Percentiles rank a stretch among this genome's conserved stretches.
Evolutionary conservation across 2,888 invertebrate genomes (phyloP).

Genomic region (Kuschelorhynchus macadamiae): DNA sequence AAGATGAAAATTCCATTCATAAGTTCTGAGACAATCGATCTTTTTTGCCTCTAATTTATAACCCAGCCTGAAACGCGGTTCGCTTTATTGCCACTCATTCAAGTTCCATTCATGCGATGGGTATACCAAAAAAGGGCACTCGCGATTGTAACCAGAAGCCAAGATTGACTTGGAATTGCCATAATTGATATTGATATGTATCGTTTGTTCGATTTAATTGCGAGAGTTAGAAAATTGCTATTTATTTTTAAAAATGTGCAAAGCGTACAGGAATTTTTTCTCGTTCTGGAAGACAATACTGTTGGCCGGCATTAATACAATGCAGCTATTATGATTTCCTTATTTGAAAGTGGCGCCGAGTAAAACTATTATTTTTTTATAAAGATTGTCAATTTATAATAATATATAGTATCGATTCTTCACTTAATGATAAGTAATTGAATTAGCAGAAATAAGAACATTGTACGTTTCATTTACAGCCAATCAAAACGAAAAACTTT

Average conservation of each 20-base stretch:
- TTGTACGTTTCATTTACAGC: too few relatives aligned
- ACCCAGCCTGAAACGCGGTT: background rate
- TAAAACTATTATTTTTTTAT: constrained; percentile 1
- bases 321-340: constrained; percentile 18
- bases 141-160: constrained; percentile 3
- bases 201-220: constrained; percentile 27
- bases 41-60: constrained; percentile 14
- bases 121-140: constrained; percentile 26
- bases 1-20: constrained; percentile 19
- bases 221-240: constrained; percentile 9
- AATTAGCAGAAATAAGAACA: too few relatives aligned
- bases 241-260: constrained; percentile 14
- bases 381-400: background rate
- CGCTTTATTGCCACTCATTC: constrained; percentile 21
- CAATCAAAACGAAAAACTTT: too few relatives aligned
- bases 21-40: constrained; percentile 3
- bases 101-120: constrained; percentile 27
- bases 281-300: background rate
- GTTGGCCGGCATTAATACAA: background rate
- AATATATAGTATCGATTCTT: too few relatives aligned
- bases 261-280: constrained; percentile 13
- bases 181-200: constrained; percentile 31
- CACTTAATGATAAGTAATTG: too few relatives aligned
- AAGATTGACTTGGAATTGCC: constrained; percentile 20
- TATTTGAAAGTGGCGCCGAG: constrained; percentile 15